Evolutionary conservation across 2,113 vertebrate species (phyloP).

Genomic region (Nansenia antarctica): DNA sequence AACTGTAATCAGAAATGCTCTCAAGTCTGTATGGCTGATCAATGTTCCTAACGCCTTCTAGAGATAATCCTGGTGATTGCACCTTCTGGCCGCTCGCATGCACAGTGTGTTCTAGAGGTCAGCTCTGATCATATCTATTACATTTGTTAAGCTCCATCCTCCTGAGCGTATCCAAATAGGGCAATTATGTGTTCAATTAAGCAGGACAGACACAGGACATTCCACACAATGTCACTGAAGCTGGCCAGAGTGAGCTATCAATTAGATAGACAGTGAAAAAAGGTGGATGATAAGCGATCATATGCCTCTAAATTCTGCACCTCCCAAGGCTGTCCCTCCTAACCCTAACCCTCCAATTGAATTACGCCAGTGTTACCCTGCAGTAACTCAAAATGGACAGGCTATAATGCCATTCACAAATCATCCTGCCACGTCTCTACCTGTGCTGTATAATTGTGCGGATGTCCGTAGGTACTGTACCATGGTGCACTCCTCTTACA

Average conservation of each 20-base stretch:
- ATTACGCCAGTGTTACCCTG: not conserved
- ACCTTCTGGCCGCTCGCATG: not conserved
- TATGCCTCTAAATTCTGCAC: not conserved
- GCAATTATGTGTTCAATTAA: slow-evolving; percentile 73
- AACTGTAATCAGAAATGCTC: too few species aligned
- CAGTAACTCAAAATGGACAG: not conserved
- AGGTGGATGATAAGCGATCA: not conserved
- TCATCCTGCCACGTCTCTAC: too few species aligned
- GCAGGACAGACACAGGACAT: slow-evolving; percentile 66
- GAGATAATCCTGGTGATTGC: not conserved
- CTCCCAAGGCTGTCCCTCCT: not conserved
- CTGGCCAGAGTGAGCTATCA: slow-evolving; percentile 63
- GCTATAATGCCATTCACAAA: not conserved
- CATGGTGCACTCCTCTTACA: slow-evolving; percentile 44
- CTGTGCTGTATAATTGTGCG: slow-evolving; percentile 40
- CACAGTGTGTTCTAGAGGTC: slow-evolving; percentile 61
- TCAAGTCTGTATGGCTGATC: too few species aligned
- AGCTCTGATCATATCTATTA: slow-evolving; percentile 45
- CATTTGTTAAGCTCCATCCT: slow-evolving; percentile 55
- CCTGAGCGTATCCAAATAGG: slow-evolving; percentile 68
- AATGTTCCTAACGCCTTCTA: not conserved
- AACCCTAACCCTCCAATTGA: not conserved
- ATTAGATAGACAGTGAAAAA: not conserved
- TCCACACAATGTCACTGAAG: slow-evolving; percentile 71
- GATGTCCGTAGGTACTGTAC: slow-evolving; percentile 41